Evolutionary conservation across 2,888 invertebrate species (phyloP).

Genomic region (Agonopterix arenella): DNA sequence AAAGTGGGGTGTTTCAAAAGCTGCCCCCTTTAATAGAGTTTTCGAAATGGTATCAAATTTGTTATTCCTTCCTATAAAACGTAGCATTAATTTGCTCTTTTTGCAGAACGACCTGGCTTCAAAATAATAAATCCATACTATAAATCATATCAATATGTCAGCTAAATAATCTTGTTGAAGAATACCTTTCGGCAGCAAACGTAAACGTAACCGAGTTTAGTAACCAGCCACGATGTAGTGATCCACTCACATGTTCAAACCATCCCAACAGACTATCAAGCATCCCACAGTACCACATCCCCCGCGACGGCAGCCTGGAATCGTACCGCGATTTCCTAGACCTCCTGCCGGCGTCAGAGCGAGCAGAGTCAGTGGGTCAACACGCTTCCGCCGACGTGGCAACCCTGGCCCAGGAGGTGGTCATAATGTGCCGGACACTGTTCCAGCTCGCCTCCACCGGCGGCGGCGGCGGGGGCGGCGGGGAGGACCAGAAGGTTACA

Average conservation of each 20-base stretch:
- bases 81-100: no score
- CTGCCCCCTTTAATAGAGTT: no score
- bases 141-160: no score
- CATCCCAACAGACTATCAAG: constrained; percentile 78
- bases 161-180: no score
- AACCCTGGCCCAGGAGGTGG: constrained; percentile 86
- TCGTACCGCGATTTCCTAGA: constrained; percentile 89
- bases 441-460: constrained; percentile 86
- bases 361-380: constrained; percentile 93
- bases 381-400: constrained; percentile 94
- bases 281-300: constrained; percentile 87
- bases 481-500: constrained; percentile 84
- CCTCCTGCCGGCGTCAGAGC: constrained; percentile 85
- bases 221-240: no score
- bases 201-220: no score
- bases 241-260: not conserved
- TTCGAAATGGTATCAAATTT: no score
- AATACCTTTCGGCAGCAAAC: no score
- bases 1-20: no score
- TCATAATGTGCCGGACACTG: constrained; percentile 85
- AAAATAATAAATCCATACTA: no score
- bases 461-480: constrained; percentile 73
- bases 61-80: constrained; percentile 40
- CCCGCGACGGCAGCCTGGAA: constrained; percentile 87
- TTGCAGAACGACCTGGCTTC: no score